A percentile compares a stretch with the other conserved stretches of the same genome.
phyloP scores from a whole-genome alignment of 1,140 invertebrate species.

The Brachionus asplanchnoidis region DNA sequence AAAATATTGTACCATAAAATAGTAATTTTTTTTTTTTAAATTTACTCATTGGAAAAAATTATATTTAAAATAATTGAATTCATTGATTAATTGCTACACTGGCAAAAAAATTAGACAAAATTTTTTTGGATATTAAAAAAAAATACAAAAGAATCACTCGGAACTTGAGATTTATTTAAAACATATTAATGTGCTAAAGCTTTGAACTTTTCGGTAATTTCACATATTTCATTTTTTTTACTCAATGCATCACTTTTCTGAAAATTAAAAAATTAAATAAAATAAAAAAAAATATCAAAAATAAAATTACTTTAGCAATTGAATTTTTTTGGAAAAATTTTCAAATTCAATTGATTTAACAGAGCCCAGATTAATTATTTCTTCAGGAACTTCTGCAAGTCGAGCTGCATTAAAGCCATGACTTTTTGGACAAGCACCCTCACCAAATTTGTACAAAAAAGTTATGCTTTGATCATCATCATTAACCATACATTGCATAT shows the following conservation, averaged over 20 bases:
- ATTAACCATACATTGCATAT: slow-evolving; percentile 94
- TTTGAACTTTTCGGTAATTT: slow-evolving; percentile 38
- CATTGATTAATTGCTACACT: not conserved
- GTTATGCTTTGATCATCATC: slow-evolving; percentile 81
- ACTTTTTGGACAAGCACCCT: slow-evolving; percentile 92
- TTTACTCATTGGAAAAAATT: too few species aligned
- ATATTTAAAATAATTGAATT: not conserved
- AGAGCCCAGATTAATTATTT: slow-evolving; percentile 49
- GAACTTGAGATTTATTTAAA: not conserved
- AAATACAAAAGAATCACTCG: not conserved
- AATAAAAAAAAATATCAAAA: not conserved
- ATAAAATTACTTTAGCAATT: slow-evolving; percentile 22
- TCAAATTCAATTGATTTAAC: slow-evolving; percentile 41
- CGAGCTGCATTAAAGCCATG: slow-evolving; percentile 97
- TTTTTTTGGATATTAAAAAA: not conserved
- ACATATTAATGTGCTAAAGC: not conserved
- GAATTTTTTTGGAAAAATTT: slow-evolving; percentile 36
- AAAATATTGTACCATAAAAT: too few species aligned
- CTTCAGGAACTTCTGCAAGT: slow-evolving; percentile 74
- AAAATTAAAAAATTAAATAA: not conserved
- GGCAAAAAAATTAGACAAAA: not conserved
- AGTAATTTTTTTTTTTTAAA: too few species aligned
- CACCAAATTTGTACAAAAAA: slow-evolving; percentile 86
- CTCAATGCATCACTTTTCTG: slow-evolving; percentile 35
- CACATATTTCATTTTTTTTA: not conserved